Percentiles rank a stretch among this genome's conserved stretches.
Conservation (phyloP, 2,113 vertebrate species). For the Nesoenas mayeri region DNA sequence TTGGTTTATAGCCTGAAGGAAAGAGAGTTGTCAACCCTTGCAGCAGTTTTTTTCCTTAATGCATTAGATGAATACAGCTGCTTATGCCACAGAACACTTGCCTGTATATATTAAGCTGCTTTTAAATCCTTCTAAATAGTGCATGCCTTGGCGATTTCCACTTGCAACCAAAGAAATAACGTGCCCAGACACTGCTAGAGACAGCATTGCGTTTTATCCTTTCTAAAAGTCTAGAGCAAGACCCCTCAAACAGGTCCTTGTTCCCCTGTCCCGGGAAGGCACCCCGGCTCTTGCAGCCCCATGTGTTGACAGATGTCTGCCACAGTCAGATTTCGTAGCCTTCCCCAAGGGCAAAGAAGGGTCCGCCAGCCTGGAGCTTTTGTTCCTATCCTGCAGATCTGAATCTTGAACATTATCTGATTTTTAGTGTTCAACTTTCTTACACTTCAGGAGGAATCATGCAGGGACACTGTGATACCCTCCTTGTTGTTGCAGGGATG, state of each 20-base stretch:
- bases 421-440: not conserved
- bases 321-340: not conserved
- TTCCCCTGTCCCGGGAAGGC: not conserved
- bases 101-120: not conserved
- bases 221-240: not conserved
- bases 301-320: not conserved
- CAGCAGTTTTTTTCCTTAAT: not conserved
- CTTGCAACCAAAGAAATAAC: not conserved
- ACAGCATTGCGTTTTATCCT: not conserved
- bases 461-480: not conserved
- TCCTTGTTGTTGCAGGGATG: not conserved
- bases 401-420: not conserved
- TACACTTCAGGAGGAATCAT: not conserved
- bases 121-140: not conserved
- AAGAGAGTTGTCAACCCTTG: not conserved
- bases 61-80: not conserved
- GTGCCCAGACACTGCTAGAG: not conserved
- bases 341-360: not conserved
- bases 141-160: not conserved
- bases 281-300: not conserved
- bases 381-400: not conserved
- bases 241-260: not conserved
- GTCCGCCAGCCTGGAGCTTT: not conserved
- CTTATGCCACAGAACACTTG: not conserved
- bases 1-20: conserved; percentile 11